Percentiles rank a stretch among this genome's conserved stretches.
Conservation (phyloP, 2,113 vertebrate species). For the Rhinolophus sinicus region DNA sequence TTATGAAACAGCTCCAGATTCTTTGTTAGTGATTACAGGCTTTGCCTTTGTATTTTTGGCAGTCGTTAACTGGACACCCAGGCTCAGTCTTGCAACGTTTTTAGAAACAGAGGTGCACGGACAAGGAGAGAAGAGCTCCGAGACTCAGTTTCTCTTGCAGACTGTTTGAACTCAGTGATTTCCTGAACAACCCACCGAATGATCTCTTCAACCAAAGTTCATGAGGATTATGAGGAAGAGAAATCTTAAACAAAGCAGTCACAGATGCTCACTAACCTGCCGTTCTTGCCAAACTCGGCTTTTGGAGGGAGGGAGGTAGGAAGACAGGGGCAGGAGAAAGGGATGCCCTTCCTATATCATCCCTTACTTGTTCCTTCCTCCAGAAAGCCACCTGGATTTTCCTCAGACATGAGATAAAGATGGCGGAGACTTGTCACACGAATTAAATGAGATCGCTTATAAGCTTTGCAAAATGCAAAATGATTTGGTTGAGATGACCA, state of each 20-base stretch:
- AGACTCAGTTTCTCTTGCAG: neutral
- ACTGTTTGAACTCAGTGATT: neutral
- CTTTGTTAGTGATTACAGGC: neutral
- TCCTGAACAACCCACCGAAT: neutral
- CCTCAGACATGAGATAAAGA: neutral
- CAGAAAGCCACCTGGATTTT: neutral
- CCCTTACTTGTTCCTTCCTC: neutral
- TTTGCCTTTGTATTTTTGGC: conserved; percentile 34
- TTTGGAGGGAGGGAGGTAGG: rapidly evolving
- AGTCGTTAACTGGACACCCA: conserved; percentile 15
- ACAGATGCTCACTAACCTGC: neutral
- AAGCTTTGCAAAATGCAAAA: neutral
- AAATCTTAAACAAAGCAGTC: neutral
- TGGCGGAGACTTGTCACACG: neutral
- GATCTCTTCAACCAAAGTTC: neutral
- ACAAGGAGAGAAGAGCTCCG: neutral
- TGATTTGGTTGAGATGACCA: neutral
- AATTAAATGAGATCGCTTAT: neutral
- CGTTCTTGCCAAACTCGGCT: neutral
- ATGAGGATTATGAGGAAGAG: neutral
- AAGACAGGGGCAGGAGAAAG: neutral
- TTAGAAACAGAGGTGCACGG: neutral
- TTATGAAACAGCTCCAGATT: neutral
- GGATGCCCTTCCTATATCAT: neutral
- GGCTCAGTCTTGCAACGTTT: neutral